Base-by-base conservation (phyloP, 2,888 invertebrate species). In the Tanypteryx hageni region DNA sequence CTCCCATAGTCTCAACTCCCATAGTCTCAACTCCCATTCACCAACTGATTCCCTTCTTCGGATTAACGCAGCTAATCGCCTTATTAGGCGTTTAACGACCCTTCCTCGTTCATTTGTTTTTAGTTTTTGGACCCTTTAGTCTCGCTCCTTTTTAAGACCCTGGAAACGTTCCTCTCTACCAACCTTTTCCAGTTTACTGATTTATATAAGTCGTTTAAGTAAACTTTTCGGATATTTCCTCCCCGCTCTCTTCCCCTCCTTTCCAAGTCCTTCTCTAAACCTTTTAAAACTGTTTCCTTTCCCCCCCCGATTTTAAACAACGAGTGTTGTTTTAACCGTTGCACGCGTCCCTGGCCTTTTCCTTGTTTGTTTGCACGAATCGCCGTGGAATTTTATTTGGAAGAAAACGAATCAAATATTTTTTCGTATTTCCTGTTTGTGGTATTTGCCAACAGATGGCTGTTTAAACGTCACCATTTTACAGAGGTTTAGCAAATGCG, bases 41-140 rank as follows among this genome's bases (percentile, higher is more conserved):
- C 61, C 31, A 31, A 31, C 13, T 86, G 16, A 22, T 31, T 18
- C 22, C 84, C 57, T 4, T 7, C 10, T n/a, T 31, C 57, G 22
- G 58, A 85, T 85, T 85, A 58, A 85, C 8, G 85, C 18, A 13
- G 61, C 59, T 86, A 61, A 86, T 86, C 22, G 31, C 27, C 13
- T 27, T 44, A 11, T 89, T 68, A 64, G 44, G 64, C 64, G 27
- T 4, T 7, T 7, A 22, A 16, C 18, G 18, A 89, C n/a, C 16
- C 18, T 8, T 0, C 31, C 8, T 44, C 0, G 5, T 86, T 10
- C 0, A 5, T 61, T 31, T 0, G 13, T 27, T 89, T 31, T 18
- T 18, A 64, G 31, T n/a, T 57, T 2, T 76, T 61, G 13, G 61
- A 61, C 13, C 13, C 68, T 27, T 76, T 44, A 44, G 44, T 44